Evolutionary conservation across 2,888 invertebrate genomes (phyloP).

Genomic region (Epirrhoe tristata): DNA sequence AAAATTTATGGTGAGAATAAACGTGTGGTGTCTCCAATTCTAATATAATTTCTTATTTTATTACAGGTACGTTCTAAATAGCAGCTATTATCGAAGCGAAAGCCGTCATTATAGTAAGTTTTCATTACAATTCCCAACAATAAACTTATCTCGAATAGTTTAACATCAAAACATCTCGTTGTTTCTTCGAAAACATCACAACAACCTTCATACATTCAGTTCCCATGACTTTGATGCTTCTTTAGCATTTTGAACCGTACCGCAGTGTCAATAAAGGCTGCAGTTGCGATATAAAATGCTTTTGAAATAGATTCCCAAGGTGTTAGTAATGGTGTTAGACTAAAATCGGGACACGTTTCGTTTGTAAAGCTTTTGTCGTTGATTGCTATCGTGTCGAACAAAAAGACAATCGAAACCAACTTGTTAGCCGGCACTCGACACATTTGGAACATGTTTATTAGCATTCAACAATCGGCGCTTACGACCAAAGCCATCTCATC

Average conservation of each 20-base stretch:
- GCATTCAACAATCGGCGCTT: slow-evolving; percentile 42
- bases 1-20: slow-evolving; percentile 13
- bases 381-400: slow-evolving; percentile 54
- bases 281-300: slow-evolving; percentile 14
- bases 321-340: slow-evolving; percentile 44
- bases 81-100: slow-evolving; percentile 34
- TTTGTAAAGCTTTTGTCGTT: slow-evolving; percentile 49
- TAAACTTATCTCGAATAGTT: slow-evolving; percentile 44
- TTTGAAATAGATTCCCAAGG: slow-evolving; percentile 32
- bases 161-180: slow-evolving; percentile 33
- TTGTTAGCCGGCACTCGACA: slow-evolving; percentile 48
- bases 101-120: slow-evolving; percentile 42
- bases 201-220: slow-evolving; percentile 41
- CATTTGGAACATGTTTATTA: slow-evolving; percentile 47
- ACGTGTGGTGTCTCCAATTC: slow-evolving; percentile 14
- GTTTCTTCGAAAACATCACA: slow-evolving; percentile 47
- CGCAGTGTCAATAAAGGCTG: slow-evolving; percentile 8
- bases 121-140: slow-evolving; percentile 37
- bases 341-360: slow-evolving; percentile 46
- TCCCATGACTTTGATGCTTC: slow-evolving; percentile 3
- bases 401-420: slow-evolving; percentile 50
- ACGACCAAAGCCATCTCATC: slow-evolving; percentile 41
- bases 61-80: slow-evolving; percentile 58
- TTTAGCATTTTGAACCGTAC: slow-evolving; percentile 31
- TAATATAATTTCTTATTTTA: slow-evolving; percentile 47